A percentile compares a stretch with the other conserved stretches of the same genome.
Evolutionary conservation across 1,140 invertebrate species (phyloP).

Genomic region (Venturia canescens): DNA sequence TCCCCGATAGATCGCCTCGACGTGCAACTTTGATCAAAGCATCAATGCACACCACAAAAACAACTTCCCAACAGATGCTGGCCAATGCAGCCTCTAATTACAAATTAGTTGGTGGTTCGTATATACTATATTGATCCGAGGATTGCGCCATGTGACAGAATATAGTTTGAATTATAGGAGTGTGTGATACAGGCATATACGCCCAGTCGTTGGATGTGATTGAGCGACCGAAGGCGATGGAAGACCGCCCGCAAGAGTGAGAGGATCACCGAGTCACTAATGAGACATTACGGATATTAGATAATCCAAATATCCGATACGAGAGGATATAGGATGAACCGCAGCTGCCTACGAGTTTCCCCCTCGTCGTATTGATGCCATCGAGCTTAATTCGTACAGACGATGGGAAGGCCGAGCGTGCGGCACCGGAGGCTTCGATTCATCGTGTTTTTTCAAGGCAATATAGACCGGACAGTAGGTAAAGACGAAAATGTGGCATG

Average conservation of each 20-base stretch:
- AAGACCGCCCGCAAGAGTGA: neutral
- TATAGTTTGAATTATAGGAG: neutral
- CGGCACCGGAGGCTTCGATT: neutral
- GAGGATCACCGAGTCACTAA: conserved; percentile 32
- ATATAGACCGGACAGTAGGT: no score
- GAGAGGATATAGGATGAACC: conserved; percentile 21
- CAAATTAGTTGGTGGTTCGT: neutral
- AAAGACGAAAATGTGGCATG: no score
- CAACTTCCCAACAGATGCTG: no score
- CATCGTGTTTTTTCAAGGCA: neutral
- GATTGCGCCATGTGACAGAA: neutral
- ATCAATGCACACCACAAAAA: neutral
- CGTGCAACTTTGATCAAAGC: neutral
- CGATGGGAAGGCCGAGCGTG: neutral
- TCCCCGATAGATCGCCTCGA: no score
- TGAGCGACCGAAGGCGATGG: neutral
- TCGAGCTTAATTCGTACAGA: conserved; percentile 12
- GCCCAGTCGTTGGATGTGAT: conserved; percentile 13
- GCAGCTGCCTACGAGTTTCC: conserved; percentile 22
- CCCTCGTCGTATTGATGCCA: conserved; percentile 12
- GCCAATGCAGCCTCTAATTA: neutral
- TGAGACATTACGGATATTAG: conserved; percentile 40
- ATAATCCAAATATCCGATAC: conserved; percentile 37
- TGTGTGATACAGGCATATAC: neutral
- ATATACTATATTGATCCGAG: neutral